Conservation (phyloP, 2,888 invertebrate species). For the Lacanobia wlatinum region DNA sequence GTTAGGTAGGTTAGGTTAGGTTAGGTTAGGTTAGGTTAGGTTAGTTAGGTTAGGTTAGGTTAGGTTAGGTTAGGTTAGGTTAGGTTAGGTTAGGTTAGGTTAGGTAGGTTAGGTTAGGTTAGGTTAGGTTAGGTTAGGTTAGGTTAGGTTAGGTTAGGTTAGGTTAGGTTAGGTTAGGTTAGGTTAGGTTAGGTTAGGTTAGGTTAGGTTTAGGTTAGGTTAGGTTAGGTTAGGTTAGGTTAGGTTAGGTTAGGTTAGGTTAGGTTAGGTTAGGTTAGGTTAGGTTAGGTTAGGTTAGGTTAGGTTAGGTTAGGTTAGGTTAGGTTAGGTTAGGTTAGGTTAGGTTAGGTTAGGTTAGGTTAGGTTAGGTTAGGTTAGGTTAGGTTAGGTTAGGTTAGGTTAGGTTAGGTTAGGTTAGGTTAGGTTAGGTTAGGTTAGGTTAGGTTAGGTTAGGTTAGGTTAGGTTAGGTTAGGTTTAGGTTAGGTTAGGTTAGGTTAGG, state of each 20-base stretch:
- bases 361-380: constrained; percentile 51
- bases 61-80: neutral
- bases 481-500: constrained; percentile 57
- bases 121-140: constrained; percentile 64
- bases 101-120: no score
- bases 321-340: constrained; percentile 56
- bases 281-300: constrained; percentile 64
- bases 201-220: constrained; percentile 57
- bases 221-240: constrained; percentile 57
- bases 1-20: no score
- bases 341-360: constrained; percentile 59
- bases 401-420: constrained; percentile 59
- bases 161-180: constrained; percentile 61
- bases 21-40: constrained; percentile 33
- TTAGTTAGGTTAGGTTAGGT: constrained; percentile 1
- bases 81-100: constrained; percentile 22
- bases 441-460: constrained; percentile 54
- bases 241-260: constrained; percentile 54
- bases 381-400: constrained; percentile 54
- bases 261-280: constrained; percentile 61
- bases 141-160: constrained; percentile 63
- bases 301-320: constrained; percentile 58
- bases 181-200: constrained; percentile 62
- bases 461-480: constrained; percentile 58
- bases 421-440: constrained; percentile 58